A percentile compares a stretch with the other conserved stretches of the same genome.
Evolutionary conservation across 2,113 vertebrate genomes (phyloP).

Genomic region (Muntiacus reevesi): DNA sequence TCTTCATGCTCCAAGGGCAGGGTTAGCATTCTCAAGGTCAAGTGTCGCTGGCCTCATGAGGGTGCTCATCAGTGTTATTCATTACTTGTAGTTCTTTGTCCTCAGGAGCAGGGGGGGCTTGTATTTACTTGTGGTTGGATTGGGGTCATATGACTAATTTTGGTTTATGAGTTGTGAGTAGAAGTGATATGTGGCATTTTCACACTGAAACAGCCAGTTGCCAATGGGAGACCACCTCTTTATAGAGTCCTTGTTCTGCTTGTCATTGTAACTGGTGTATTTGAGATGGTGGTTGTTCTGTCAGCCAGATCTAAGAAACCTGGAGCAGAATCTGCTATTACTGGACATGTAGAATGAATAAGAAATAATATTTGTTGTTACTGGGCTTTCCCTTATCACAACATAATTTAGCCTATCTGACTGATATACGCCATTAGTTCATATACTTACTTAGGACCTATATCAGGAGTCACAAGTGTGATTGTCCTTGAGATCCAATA

Average conservation of each 20-base stretch:
- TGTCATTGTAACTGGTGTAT: neutral
- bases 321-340: neutral
- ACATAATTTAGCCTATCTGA: neutral
- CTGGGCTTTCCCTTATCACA: neutral
- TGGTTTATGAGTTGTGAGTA: neutral
- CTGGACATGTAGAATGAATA: neutral
- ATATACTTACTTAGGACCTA: neutral
- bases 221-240: neutral
- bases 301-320: neutral
- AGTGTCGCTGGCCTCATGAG: neutral
- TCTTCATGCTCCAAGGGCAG: neutral
- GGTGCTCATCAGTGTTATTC: neutral
- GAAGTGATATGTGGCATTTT: neutral
- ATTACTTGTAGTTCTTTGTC: neutral
- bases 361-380: neutral
- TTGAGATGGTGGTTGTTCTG: neutral
- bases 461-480: neutral
- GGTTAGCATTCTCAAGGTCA: neutral
- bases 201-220: neutral
- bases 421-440: neutral
- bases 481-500: neutral
- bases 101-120: neutral
- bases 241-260: neutral
- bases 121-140: neutral
- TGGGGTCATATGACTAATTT: neutral